Conservation (phyloP, 2,797 vertebrate species). For the Ibycter americanus region DNA sequence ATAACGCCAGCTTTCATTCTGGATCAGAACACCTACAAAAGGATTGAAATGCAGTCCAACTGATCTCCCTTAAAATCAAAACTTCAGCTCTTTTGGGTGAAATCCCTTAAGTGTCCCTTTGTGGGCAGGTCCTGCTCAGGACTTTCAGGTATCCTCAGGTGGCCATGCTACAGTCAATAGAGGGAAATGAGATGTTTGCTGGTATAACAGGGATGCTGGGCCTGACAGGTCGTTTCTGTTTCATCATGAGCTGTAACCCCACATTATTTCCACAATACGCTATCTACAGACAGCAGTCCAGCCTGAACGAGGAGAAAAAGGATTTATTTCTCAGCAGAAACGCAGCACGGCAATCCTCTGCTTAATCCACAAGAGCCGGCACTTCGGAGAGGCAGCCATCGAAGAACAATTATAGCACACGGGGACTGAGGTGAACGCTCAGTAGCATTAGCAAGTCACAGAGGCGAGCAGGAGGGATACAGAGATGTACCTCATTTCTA, state of each 20-base stretch:
- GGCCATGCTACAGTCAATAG: rapidly evolving
- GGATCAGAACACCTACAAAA: not conserved
- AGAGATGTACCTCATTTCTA: not conserved
- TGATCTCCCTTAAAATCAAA: not conserved
- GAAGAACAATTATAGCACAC: not conserved
- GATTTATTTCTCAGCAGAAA: not conserved
- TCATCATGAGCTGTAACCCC: not conserved
- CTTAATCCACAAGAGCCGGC: not conserved
- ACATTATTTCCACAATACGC: not conserved
- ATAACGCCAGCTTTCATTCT: not conserved
- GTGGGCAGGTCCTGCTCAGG: not conserved
- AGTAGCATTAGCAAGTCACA: not conserved
- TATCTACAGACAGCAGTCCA: not conserved
- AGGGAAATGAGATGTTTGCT: not conserved
- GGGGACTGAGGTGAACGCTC: not conserved
- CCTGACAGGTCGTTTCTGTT: not conserved
- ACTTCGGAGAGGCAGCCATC: not conserved
- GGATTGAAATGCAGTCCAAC: not conserved
- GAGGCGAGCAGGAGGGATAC: not conserved
- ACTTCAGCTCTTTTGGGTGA: not conserved
- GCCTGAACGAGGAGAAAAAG: not conserved
- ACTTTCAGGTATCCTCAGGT: too few species aligned
- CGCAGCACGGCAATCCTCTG: not conserved
- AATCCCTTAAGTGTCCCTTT: not conserved
- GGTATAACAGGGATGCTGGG: not conserved